Conservation (phyloP, 2,113 vertebrate species). For the Anarrhichthys ocellatus region DNA sequence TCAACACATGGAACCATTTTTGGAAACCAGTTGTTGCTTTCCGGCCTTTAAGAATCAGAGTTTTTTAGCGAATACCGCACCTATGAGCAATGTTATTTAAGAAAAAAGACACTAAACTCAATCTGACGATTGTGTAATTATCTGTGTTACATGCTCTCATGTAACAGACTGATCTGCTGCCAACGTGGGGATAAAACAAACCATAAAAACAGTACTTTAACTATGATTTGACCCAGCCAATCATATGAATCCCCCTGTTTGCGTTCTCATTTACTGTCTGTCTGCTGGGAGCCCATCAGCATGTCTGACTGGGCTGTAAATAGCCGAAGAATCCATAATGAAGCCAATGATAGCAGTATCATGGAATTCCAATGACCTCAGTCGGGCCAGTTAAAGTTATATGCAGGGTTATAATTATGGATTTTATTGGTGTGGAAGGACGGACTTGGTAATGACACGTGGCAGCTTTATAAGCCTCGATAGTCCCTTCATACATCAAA, state of each 20-base stretch:
- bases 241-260: constrained; percentile 13
- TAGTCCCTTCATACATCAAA: constrained; percentile 22
- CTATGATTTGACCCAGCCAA: constrained; percentile 16
- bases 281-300: constrained; percentile 42
- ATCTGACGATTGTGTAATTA: not conserved
- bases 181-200: constrained; percentile 3
- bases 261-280: constrained; percentile 32
- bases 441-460: constrained; percentile 55
- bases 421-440: constrained; percentile 60
- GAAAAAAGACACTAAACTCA: not conserved
- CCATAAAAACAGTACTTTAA: not conserved
- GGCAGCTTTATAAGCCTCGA: constrained; percentile 62
- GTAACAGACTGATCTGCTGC: not conserved
- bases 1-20: not conserved
- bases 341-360: constrained; percentile 44
- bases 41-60: not conserved
- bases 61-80: not conserved
- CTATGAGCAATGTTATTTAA: not conserved
- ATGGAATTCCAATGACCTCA: constrained; percentile 69
- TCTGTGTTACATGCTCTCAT: not conserved
- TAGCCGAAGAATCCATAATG: constrained; percentile 42
- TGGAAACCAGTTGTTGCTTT: not conserved
- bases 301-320: constrained; percentile 50
- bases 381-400: constrained; percentile 61
- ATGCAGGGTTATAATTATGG: constrained; percentile 55